Conservation (phyloP, 2,797 vertebrate species). For the Gouania willdenowi region DNA sequence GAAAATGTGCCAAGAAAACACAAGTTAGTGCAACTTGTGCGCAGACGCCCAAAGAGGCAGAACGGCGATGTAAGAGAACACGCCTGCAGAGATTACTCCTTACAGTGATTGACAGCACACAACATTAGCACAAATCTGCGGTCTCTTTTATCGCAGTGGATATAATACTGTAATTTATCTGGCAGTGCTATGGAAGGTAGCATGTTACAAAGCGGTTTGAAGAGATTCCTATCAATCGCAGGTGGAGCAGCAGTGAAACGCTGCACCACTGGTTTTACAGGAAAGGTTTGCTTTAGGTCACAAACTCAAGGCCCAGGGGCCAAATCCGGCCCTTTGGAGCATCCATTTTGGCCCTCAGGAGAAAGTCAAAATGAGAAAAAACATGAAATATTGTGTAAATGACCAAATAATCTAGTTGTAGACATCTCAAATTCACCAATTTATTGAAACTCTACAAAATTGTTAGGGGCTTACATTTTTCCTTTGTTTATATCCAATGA, state of each 20-base stretch:
- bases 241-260: slow-evolving; percentile 14
- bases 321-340: too few relatives aligned
- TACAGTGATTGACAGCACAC: slow-evolving; percentile 41
- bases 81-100: slow-evolving; percentile 35
- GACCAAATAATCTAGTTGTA: too few relatives aligned
- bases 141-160: slow-evolving; percentile 4
- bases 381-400: too few relatives aligned
- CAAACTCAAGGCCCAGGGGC: too few relatives aligned
- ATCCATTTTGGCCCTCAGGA: too few relatives aligned
- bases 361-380: too few relatives aligned
- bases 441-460: too few relatives aligned
- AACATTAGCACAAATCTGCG: slow-evolving; percentile 30
- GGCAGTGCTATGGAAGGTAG: too few relatives aligned
- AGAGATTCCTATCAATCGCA: not conserved
- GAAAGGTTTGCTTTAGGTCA: slow-evolving; percentile 16
- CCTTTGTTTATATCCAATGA: too few relatives aligned
- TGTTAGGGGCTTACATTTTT: too few relatives aligned
- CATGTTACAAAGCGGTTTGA: not conserved
- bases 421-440: too few relatives aligned
- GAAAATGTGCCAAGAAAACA: slow-evolving; percentile 39
- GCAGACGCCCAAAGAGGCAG: slow-evolving; percentile 42
- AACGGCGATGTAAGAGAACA: slow-evolving; percentile 43
- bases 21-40: slow-evolving; percentile 39
- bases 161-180: not conserved
- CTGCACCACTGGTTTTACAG: slow-evolving; percentile 27